Conservation (phyloP, 2,113 vertebrate species). For the Hemibagrus wyckioides region DNA sequence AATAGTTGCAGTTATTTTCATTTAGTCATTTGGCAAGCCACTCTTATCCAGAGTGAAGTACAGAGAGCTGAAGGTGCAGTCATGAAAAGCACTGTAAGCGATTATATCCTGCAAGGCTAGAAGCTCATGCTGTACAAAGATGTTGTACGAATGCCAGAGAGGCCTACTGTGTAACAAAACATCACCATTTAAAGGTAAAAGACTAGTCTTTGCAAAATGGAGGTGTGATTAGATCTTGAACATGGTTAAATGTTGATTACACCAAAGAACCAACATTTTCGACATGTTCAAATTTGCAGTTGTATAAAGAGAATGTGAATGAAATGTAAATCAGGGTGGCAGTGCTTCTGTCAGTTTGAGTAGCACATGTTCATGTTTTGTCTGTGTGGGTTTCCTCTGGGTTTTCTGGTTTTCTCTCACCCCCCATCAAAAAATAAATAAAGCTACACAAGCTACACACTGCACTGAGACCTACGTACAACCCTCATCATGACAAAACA, state of each 20-base stretch:
- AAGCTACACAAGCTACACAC: background rate
- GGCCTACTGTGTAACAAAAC: background rate
- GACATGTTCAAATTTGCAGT: background rate
- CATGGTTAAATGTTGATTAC: background rate
- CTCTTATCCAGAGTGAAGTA: background rate
- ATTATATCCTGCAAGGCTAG: background rate
- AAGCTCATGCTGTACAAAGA: background rate
- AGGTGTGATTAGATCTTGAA: background rate
- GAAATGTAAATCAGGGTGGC: background rate
- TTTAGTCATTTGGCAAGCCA: conserved; percentile 9
- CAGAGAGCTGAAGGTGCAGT: background rate
- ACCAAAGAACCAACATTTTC: background rate
- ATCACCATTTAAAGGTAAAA: background rate
- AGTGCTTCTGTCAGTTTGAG: background rate
- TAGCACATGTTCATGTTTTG: background rate
- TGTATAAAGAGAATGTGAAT: background rate
- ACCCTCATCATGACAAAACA: background rate
- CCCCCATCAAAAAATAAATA: too few species aligned
- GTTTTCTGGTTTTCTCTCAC: background rate
- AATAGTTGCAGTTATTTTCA: background rate
- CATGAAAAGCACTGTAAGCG: background rate
- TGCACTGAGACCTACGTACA: background rate
- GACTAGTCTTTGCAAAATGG: background rate
- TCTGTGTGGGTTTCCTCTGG: background rate
- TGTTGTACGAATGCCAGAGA: background rate